These are phyloP conservation scores for Phaethon lepturus DNA, from an alignment of 2,113 vertebrate genomes.

Conservation along the genomic window DNA sequence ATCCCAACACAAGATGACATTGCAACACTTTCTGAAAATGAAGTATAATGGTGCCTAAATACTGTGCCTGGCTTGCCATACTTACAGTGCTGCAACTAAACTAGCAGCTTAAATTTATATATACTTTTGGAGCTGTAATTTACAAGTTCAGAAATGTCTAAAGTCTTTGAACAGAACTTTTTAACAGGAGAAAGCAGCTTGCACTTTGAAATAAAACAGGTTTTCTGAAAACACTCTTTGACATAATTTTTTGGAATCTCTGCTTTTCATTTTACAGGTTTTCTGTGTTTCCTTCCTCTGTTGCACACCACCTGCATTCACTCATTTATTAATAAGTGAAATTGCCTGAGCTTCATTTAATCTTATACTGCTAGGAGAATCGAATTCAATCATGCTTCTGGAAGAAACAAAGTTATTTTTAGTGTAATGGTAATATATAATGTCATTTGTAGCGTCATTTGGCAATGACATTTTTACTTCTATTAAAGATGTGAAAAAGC, in stretches of 20 bases:
- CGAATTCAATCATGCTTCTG: background rate
- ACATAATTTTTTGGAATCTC: slow-evolving; percentile 8
- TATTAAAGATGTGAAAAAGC: slow-evolving; percentile 11
- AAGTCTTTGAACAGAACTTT: background rate
- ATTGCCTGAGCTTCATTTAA: slow-evolving; percentile 25
- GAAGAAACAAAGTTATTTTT: slow-evolving; percentile 36
- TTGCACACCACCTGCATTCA: background rate
- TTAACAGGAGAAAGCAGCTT: slow-evolving; percentile 7
- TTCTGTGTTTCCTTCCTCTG: slow-evolving; percentile 10
- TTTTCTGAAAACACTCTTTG: slow-evolving; percentile 36
- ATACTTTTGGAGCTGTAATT: background rate
- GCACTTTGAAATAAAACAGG: slow-evolving; percentile 47
- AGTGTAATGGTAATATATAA: background rate
- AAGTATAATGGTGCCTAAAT: background rate
- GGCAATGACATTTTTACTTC: background rate
- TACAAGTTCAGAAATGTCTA: background rate
- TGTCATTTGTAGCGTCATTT: background rate
- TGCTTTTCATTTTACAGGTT: slow-evolving; percentile 53
- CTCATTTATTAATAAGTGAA: slow-evolving; percentile 28
- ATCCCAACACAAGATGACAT: background rate
- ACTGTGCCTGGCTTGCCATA: background rate
- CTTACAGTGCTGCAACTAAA: background rate
- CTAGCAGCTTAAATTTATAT: slow-evolving; percentile 18
- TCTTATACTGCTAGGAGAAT: background rate
- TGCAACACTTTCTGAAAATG: background rate